A percentile compares a stretch with the other conserved stretches of the same genome.
Evolutionary conservation across 1,140 invertebrate species (phyloP).

Genomic region (Parapsyche elsis): DNA sequence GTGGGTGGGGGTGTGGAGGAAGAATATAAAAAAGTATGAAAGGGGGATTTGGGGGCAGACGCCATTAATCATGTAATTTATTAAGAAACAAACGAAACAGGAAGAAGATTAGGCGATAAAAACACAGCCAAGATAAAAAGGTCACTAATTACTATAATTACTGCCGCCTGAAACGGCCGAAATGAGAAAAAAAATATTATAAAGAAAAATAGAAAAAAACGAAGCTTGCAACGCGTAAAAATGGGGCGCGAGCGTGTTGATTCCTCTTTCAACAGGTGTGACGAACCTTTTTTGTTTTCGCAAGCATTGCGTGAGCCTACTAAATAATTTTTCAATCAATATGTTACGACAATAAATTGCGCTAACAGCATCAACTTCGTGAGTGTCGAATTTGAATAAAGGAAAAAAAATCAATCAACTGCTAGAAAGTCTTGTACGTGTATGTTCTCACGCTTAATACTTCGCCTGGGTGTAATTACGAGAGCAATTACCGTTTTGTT

Average conservation of each 20-base stretch:
- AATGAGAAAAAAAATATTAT: background rate
- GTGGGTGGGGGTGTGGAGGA: background rate
- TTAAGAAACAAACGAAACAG: slow-evolving; percentile 33
- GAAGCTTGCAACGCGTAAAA: slow-evolving; percentile 2
- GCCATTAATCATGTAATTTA: slow-evolving; percentile 33
- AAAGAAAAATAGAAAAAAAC: background rate
- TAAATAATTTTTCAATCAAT: background rate
- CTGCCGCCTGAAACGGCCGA: background rate
- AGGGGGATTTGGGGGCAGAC: slow-evolving; percentile 5
- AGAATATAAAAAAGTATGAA: background rate
- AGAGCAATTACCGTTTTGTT: background rate
- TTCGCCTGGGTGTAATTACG: background rate
- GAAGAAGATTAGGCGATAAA: slow-evolving; percentile 29
- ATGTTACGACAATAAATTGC: no score
- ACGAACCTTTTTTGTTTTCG: slow-evolving; percentile 11
- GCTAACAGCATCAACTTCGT: no score
- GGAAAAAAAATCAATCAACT: background rate
- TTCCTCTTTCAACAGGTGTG: slow-evolving; percentile 15
- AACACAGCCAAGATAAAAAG: slow-evolving; percentile 26
- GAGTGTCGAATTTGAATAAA: no score
- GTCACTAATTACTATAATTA: slow-evolving; percentile 30
- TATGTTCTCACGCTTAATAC: background rate
- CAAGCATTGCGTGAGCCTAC: background rate
- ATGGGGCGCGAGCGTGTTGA: slow-evolving; percentile 14
- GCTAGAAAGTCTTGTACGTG: background rate